Base-by-base conservation (phyloP, 2,888 invertebrate genomes). In the Oligia strigilis region DNA sequence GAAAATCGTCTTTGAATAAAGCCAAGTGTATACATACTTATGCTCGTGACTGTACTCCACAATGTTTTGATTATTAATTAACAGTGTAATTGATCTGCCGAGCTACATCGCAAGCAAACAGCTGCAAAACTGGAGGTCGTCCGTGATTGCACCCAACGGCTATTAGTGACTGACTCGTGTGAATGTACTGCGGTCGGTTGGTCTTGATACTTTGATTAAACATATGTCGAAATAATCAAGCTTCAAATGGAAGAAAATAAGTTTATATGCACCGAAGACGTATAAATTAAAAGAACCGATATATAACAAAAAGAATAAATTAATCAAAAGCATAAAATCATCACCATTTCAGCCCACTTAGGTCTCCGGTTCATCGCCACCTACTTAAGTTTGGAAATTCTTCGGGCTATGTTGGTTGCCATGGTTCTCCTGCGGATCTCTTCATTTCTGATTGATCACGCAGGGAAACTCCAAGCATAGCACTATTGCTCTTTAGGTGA, bases 141-240 rank as follows among this genome's bases (percentile, higher is more conserved):
- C 82, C 91, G 94, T 96, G 96, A 96, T 96, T 96, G 96, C 94
- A 92, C 92, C 95, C 94, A 91, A 89, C 90, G 95, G 95, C 94
- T 93, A 94, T 94, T 91, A 91, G 91, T 74, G 90, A 88, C 89
- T 91, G 93, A 93, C 95, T 95, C 94, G 94, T 93, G 94, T 95
- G 94, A 88, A 90, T 88, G 80, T 91, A 92, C 86, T 75, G 70
- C 80, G 82, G 46, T 36, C 0, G 0, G 19, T 0, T 0, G 0
- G 14, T 85, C 23, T 93, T 92, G 90, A 88, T 92, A 90, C 87
- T 91, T 89, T 71, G 8, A 11, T 46, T 46, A 29, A 29, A 66
- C 13, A 29, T 40, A 4, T 29, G 13, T 62, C 4, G 11, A n/a
- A n/a, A 58, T 40, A n/a, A 19, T 5, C 5, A 11, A 23, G 5